Percentiles rank a stretch among this genome's conserved stretches.
phyloP scores from a whole-genome alignment of 1,140 invertebrate species.

The Rhynchophorus ferrugineus region DNA sequence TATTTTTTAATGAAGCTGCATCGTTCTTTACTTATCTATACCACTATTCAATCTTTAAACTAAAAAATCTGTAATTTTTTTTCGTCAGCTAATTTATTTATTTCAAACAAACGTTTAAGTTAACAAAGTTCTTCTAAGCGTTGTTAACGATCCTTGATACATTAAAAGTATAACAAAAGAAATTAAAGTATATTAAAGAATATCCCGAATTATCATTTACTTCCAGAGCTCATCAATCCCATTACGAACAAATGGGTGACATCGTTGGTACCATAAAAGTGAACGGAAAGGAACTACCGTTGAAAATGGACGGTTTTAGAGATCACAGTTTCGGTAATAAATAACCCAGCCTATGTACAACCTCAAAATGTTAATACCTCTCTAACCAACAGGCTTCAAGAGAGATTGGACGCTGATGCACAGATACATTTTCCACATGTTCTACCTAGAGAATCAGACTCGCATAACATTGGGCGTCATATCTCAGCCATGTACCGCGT shows the following conservation, averaged over 20 bases:
- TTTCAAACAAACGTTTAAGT: too few relatives aligned
- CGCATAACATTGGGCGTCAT: constrained; percentile 55
- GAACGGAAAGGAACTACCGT: constrained; percentile 42
- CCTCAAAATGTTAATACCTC: not conserved
- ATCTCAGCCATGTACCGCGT: constrained; percentile 56
- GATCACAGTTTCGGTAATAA: constrained; percentile 63
- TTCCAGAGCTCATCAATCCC: constrained; percentile 59
- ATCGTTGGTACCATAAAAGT: constrained; percentile 49
- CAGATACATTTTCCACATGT: constrained; percentile 63
- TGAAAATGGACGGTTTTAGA: constrained; percentile 50
- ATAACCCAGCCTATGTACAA: not conserved
- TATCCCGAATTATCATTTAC: too few relatives aligned
- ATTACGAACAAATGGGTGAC: constrained; percentile 65
- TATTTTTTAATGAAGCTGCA: too few relatives aligned
- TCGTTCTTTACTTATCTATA: too few relatives aligned
- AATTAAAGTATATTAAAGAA: constrained; percentile 1
- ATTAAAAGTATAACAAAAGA: too few relatives aligned
- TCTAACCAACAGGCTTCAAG: constrained; percentile 45
- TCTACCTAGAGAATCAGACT: constrained; percentile 55
- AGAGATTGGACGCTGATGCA: constrained; percentile 65
- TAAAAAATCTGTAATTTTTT: too few relatives aligned
- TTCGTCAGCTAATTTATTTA: too few relatives aligned
- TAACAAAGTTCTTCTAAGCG: too few relatives aligned
- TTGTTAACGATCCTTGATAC: too few relatives aligned
- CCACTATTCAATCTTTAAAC: too few relatives aligned